Conservation (phyloP, 2,888 invertebrate genomes). For the Hydrotaea diabolus region DNA sequence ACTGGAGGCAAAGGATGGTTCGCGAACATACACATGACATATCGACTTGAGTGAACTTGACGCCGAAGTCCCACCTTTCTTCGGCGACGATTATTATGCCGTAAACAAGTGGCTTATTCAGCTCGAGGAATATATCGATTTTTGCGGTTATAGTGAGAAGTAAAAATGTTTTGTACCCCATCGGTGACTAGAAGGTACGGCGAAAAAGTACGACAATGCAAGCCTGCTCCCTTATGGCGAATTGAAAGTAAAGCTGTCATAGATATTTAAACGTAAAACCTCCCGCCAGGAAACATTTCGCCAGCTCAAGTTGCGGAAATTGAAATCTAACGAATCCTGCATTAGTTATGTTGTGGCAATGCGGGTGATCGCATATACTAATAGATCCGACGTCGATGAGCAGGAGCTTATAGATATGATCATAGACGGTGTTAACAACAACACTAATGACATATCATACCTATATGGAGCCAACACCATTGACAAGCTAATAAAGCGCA, state of each 20-base stretch:
- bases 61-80: constrained; percentile 20
- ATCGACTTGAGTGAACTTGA: constrained; percentile 16
- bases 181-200: constrained; percentile 26
- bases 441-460: background rate
- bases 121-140: constrained; percentile 10
- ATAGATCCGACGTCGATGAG: constrained; percentile 17
- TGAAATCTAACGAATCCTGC: constrained; percentile 31
- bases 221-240: constrained; percentile 1
- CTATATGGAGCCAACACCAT: constrained; percentile 18
- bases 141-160: background rate
- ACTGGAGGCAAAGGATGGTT: constrained; percentile 8
- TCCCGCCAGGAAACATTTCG: constrained; percentile 46
- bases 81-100: background rate
- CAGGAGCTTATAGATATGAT: constrained; percentile 31
- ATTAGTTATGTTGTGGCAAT: constrained; percentile 45
- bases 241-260: background rate
- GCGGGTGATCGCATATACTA: constrained; percentile 45
- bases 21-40: background rate
- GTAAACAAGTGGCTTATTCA: constrained; percentile 1
- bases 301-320: constrained; percentile 13
- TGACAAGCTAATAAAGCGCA: constrained; percentile 1
- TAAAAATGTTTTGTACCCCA: constrained; percentile 27
- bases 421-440: background rate
- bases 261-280: constrained; percentile 7
- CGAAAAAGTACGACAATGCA: background rate